Percentiles rank a stretch among this genome's conserved stretches.
phyloP scores from a whole-genome alignment of 2,888 invertebrate genomes.

The Drosophila vallismaia region DNA sequence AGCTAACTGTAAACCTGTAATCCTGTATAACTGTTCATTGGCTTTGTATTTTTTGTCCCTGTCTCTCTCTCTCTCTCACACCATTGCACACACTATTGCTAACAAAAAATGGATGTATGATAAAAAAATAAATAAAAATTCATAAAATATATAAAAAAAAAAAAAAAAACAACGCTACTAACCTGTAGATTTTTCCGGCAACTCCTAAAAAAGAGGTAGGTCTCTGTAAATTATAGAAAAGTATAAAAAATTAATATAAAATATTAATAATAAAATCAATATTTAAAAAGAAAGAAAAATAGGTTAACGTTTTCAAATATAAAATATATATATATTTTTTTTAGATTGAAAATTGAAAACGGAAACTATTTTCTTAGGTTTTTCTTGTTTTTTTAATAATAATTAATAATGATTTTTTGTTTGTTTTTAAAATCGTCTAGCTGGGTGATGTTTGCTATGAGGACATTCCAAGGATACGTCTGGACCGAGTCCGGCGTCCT shows the following conservation, averaged over 20 bases:
- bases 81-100: conserved; percentile 48
- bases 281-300: neutral
- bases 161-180: conserved; percentile 44
- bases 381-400: neutral
- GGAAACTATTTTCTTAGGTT: neutral
- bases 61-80: conserved; percentile 43
- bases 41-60: conserved; percentile 45
- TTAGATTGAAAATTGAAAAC: neutral
- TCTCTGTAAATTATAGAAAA: too few relatives aligned
- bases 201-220: conserved; percentile 84
- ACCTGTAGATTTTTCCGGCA: conserved; percentile 83
- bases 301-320: neutral
- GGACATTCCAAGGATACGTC: conserved; percentile 86
- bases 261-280: neutral
- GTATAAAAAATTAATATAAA: neutral
- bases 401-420: neutral
- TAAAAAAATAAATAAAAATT: conserved; percentile 13
- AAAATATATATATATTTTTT: too few relatives aligned
- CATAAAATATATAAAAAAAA: conserved; percentile 7
- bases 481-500: conserved; percentile 87
- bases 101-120: conserved; percentile 46
- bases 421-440: conserved; percentile 53
- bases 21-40: conserved; percentile 32
- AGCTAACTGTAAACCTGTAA: conserved; percentile 7
- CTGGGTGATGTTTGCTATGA: conserved; percentile 83